A percentile compares a stretch with the other conserved stretches of the same genome.
phyloP scores from a whole-genome alignment of 2,888 invertebrate genomes.

The Trachelus stipa region DNA sequence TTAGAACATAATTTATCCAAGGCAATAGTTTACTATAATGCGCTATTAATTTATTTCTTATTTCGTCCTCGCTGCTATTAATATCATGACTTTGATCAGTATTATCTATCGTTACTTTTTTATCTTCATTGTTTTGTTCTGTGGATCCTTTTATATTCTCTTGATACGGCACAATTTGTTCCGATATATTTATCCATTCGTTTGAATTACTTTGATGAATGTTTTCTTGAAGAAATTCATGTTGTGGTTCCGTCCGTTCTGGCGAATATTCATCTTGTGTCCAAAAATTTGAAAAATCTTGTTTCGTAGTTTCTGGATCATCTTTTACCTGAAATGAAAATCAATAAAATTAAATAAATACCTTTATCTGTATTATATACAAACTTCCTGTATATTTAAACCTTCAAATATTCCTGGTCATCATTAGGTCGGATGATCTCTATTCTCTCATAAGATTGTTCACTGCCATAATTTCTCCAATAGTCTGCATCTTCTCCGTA shows the following conservation, averaged over 20 bases:
- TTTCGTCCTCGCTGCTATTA: constrained; percentile 34
- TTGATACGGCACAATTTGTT: too few relatives aligned
- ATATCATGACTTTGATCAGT: constrained; percentile 10
- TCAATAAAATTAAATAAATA: not conserved
- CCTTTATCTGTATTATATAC: not conserved
- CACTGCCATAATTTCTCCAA: constrained; percentile 41
- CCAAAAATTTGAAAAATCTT: not conserved
- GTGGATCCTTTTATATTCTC: too few relatives aligned
- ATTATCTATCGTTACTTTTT: constrained; percentile 9
- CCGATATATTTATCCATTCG: too few relatives aligned
- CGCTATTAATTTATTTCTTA: constrained; percentile 47
- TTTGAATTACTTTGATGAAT: too few relatives aligned
- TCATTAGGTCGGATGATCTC: not conserved
- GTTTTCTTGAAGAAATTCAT: too few relatives aligned
- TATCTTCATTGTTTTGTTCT: constrained; percentile 14
- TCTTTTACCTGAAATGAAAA: not conserved
- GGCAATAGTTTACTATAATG: constrained; percentile 58
- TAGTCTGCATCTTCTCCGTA: constrained; percentile 54
- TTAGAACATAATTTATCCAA: constrained; percentile 56
- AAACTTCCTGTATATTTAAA: not conserved
- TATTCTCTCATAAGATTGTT: constrained; percentile 18
- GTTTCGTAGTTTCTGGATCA: not conserved
- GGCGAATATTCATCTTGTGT: not conserved
- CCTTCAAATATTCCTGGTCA: not conserved
- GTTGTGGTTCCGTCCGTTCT: too few relatives aligned